Evolutionary conservation across 2,888 invertebrate species (phyloP).

Genomic region (Mesorhabditis sp.): DNA sequence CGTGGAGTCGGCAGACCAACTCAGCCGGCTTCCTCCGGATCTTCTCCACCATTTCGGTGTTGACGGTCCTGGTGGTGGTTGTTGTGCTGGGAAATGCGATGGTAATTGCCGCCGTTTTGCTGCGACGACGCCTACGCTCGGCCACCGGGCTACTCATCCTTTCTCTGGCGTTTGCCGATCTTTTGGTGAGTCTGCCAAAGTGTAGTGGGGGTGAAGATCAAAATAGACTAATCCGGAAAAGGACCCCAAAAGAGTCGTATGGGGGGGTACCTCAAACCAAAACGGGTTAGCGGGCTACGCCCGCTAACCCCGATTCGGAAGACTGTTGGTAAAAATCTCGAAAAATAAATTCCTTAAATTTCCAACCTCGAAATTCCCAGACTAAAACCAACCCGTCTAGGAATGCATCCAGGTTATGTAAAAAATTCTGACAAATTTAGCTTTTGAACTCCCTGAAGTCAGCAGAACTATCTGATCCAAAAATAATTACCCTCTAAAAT

Average conservation of each 20-base stretch:
- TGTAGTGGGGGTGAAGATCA: not conserved
- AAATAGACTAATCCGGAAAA: too few relatives aligned
- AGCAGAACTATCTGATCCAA: not conserved
- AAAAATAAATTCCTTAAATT: too few relatives aligned
- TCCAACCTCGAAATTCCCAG: too few relatives aligned
- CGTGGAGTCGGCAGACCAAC: slow-evolving; percentile 53
- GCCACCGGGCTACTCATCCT: slow-evolving; percentile 96
- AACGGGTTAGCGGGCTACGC: too few relatives aligned
- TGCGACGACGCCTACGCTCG: slow-evolving; percentile 69
- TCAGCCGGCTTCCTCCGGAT: slow-evolving; percentile 55
- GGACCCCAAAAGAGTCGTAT: too few relatives aligned
- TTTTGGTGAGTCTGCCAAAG: slow-evolving; percentile 70
- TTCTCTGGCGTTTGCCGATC: slow-evolving; percentile 89
- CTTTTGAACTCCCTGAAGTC: not conserved
- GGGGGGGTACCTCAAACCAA: too few relatives aligned
- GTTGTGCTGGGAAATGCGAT: slow-evolving; percentile 57
- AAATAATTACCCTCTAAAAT: slow-evolving; percentile 8
- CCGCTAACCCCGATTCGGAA: too few relatives aligned
- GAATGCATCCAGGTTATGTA: slow-evolving; percentile 4
- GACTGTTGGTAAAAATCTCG: not conserved
- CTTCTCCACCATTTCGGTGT: slow-evolving; percentile 55
- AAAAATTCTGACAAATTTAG: not conserved
- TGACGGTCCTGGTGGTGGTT: slow-evolving; percentile 56
- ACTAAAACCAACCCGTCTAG: too few relatives aligned
- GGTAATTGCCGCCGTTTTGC: slow-evolving; percentile 56